These are phyloP conservation scores for Drosophila malerkotliana DNA, from an alignment of 1,140 invertebrate genomes.

Conservation along the genomic window DNA sequence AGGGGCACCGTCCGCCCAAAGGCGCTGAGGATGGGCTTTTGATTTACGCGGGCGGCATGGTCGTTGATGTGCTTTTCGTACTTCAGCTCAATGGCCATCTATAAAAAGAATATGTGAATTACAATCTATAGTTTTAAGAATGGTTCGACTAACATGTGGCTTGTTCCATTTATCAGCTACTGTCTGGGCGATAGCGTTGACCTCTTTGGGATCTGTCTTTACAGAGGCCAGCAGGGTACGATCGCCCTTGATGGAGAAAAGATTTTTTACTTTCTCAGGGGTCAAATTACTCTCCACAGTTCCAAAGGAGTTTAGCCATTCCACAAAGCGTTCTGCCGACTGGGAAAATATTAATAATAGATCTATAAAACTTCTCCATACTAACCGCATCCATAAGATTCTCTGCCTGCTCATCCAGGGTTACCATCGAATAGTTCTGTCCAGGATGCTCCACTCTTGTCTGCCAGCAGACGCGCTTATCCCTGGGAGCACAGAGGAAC, in stretches of 20 bases:
- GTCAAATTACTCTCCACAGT: constrained; percentile 68
- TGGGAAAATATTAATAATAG: neutral
- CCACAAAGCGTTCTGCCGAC: constrained; percentile 78
- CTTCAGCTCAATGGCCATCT: constrained; percentile 81
- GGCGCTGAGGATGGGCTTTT: constrained; percentile 63
- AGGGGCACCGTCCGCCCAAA: constrained; percentile 77
- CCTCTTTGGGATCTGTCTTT: constrained; percentile 78
- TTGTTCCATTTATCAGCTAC: constrained; percentile 81
- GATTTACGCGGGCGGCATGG: constrained; percentile 41
- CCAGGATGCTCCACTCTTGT: constrained; percentile 53
- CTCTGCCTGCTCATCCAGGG: constrained; percentile 77
- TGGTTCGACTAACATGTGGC: constrained; percentile 54
- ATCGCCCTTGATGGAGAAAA: constrained; percentile 80
- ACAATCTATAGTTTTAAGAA: neutral
- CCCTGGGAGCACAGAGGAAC: constrained; percentile 57
- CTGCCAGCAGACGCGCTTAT: constrained; percentile 60
- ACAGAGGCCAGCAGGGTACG: constrained; percentile 73
- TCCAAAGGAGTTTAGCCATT: constrained; percentile 75
- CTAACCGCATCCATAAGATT: constrained; percentile 80
- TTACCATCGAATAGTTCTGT: constrained; percentile 37
- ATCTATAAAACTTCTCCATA: neutral
- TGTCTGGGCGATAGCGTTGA: constrained; percentile 77
- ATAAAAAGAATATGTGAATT: neutral
- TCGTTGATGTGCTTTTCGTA: constrained; percentile 75
- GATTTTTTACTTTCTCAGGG: constrained; percentile 71